A percentile compares a stretch with the other conserved stretches of the same genome.
Evolutionary conservation across 2,797 vertebrate species (phyloP).

Genomic region (Scomberomorus guttatus): DNA sequence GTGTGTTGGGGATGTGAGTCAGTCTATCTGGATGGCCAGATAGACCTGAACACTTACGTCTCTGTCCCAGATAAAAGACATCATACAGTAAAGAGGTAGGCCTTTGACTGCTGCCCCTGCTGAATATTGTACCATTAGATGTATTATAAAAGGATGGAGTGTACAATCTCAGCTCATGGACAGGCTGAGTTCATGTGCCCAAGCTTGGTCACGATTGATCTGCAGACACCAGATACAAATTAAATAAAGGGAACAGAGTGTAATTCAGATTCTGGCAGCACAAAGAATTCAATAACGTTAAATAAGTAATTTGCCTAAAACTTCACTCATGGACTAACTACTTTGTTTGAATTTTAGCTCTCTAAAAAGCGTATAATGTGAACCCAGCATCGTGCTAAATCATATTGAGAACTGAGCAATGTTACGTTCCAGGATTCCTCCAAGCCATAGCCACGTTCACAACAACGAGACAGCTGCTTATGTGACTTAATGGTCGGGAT

Average conservation of each 20-base stretch:
- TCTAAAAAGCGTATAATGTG: not conserved
- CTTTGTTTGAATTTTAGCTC: constrained; percentile 12
- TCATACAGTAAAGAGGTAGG: not conserved
- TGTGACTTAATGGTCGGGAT: constrained; percentile 6
- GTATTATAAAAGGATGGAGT: not conserved
- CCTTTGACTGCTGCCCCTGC: not conserved
- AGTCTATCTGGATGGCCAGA: not conserved
- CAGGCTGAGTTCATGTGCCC: not conserved
- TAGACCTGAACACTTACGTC: no score
- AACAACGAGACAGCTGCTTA: constrained; percentile 4
- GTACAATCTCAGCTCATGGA: not conserved
- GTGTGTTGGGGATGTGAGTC: no score
- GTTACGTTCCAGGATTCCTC: not conserved
- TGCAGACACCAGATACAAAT: constrained; percentile 16
- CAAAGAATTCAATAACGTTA: constrained; percentile 2
- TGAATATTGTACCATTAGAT: not conserved
- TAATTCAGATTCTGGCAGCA: constrained; percentile 5
- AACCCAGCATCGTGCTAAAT: not conserved
- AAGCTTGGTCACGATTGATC: constrained; percentile 3
- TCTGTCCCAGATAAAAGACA: constrained; percentile 5
- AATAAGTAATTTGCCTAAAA: constrained; percentile 1
- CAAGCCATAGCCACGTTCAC: not conserved
- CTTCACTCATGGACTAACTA: not conserved
- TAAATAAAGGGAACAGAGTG: constrained; percentile 13
- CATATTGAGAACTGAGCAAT: not conserved